Evolutionary conservation across 2,797 vertebrate genomes (phyloP), one percentile per base, ranked within the genome.

Genomic region (Ctenosaura bakeri): DNA sequence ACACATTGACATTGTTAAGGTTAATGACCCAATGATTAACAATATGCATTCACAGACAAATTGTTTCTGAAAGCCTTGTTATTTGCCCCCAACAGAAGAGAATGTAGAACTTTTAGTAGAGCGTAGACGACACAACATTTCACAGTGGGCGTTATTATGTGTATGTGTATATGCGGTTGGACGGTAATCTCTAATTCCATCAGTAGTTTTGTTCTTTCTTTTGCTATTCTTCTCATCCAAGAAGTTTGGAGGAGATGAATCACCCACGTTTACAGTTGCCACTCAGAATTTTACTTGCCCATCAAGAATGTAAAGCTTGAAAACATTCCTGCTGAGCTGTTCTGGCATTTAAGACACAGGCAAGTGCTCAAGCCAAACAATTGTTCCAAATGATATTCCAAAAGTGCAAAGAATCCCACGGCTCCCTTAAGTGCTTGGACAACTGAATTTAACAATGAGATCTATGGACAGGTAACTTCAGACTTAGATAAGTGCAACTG

Each of bases 1-100:
- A 97, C 91, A 93, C 96, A 96, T 96, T 97, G 97, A 97, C 97
- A 97, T 97, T 97, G 97, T 95, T 97, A 97, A 97, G 97, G 97
- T 97, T 97, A 98, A 97, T 97, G 96, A 96, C 93, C 92, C 96
- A 93, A 88, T 96, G 96, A 97, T 97, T 97, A 97, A 97, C 95
- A 97, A 96, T 95, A 94, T 94, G 95, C 96, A 96, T 97, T 97
- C 96, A 93, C 92, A 94, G 94, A 94, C 93, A 95, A 96, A 89
- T 93, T 91, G 89, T 95, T 94, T 93, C 90, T 83, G 32, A 7
- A 52, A 77, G 71, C 94, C 93, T 93, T 93, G 94, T 95, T 96
- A 93, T 95, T 96, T 90, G 87, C 66, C 94, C 14, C 89, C n/a
- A 5, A 16, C 35, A 24, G 14, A 66, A 42, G 35, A 56, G 50